Evolutionary conservation across 2,797 vertebrate species (phyloP).

Genomic region (Mustela erminea): DNA sequence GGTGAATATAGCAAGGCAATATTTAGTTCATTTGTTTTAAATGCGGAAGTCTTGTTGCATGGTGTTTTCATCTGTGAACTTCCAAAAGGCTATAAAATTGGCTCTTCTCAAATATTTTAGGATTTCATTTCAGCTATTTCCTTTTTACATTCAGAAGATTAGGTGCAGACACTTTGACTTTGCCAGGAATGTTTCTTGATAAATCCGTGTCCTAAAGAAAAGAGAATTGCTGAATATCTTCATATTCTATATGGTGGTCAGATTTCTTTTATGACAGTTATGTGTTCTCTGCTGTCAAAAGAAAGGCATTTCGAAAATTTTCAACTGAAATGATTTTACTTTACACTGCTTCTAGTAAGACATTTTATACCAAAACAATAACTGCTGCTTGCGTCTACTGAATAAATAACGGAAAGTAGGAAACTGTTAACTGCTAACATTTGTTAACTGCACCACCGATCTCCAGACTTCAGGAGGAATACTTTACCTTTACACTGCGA

Average conservation of each 20-base stretch:
- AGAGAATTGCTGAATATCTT: constrained; percentile 37
- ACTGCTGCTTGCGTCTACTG: neutral
- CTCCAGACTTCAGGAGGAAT: constrained; percentile 32
- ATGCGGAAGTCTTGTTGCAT: constrained; percentile 54
- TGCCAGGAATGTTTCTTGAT: constrained; percentile 97
- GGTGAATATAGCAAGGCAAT: constrained; percentile 71
- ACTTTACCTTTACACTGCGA: constrained; percentile 96
- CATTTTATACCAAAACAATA: constrained; percentile 25
- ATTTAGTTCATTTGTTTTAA: constrained; percentile 72
- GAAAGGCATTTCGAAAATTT: constrained; percentile 43
- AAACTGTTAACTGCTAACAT: neutral
- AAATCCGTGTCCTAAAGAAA: constrained; percentile 95
- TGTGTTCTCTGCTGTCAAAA: neutral
- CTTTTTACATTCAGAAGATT: constrained; percentile 95
- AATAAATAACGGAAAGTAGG: neutral
- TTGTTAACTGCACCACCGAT: neutral
- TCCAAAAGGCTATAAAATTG: constrained; percentile 67
- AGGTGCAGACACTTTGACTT: constrained; percentile 98
- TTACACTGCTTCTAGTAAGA: constrained; percentile 43
- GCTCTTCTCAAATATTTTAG: constrained; percentile 64
- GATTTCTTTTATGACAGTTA: constrained; percentile 26
- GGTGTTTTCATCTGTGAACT: constrained; percentile 66
- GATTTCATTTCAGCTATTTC: constrained; percentile 89
- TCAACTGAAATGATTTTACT: constrained; percentile 20
- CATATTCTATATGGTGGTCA: neutral